These are phyloP conservation scores for Nomada fabriciana DNA, from an alignment of 2,888 invertebrate genomes.

Conservation along the genomic window DNA sequence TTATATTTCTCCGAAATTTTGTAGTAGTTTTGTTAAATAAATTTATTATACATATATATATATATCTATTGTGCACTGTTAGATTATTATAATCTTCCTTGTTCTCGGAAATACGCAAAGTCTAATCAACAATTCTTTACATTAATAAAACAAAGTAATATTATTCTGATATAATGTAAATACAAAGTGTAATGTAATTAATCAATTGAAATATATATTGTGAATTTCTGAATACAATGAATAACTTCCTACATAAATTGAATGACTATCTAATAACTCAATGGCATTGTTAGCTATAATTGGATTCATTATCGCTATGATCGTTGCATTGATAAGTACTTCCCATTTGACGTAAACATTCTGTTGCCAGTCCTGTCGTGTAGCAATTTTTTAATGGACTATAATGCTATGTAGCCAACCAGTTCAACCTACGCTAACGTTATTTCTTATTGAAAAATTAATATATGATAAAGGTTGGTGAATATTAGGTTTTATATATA, in stretches of 20 bases:
- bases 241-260: slow-evolving; percentile 18
- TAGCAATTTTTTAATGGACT: slow-evolving; percentile 4
- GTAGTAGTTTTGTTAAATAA: not conserved
- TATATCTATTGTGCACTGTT: not conserved
- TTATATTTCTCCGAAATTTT: not conserved
- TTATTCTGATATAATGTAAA: not conserved
- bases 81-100: too few species aligned
- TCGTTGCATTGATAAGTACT: slow-evolving; percentile 51
- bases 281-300: slow-evolving; percentile 38
- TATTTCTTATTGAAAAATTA: slow-evolving; percentile 8
- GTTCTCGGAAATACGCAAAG: too few species aligned
- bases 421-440: not conserved
- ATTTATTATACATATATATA: not conserved
- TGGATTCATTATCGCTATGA: slow-evolving; percentile 49
- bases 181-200: not conserved
- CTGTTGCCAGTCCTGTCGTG: not conserved
- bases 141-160: not conserved
- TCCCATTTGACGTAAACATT: slow-evolving; percentile 36
- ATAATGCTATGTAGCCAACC: slow-evolving; percentile 4
- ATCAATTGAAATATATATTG: not conserved
- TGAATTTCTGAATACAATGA: slow-evolving; percentile 13
- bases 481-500: not conserved
- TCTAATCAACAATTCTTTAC: not conserved
- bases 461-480: slow-evolving; percentile 2
- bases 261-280: slow-evolving; percentile 27